Conservation (phyloP, 2,888 invertebrate species). For the Acanthoscelides obtectus region DNA sequence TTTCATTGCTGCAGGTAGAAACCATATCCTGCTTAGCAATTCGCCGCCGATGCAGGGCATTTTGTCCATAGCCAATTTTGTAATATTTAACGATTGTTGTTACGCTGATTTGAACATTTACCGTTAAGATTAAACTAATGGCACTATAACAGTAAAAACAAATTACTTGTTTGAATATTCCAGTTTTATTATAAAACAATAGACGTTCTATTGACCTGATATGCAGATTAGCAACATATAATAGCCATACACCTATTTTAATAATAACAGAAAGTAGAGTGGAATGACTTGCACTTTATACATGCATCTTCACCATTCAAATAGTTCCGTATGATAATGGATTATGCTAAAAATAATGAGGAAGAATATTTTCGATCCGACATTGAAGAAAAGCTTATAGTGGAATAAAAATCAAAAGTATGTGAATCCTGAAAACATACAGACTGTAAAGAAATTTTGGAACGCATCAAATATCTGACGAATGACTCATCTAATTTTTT, state of each 20-base stretch:
- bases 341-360: no score
- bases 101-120: background rate
- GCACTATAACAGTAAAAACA: background rate
- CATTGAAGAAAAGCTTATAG: no score
- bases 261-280: background rate
- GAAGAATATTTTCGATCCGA: no score
- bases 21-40: no score
- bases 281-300: background rate
- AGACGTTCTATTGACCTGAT: conserved; percentile 1
- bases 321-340: no score
- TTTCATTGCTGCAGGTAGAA: no score
- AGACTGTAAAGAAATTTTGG: no score
- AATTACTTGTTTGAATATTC: background rate
- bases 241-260: background rate
- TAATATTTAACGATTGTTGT: background rate
- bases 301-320: background rate
- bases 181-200: background rate
- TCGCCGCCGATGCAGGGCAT: background rate
- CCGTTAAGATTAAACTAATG: background rate
- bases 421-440: no score
- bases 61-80: background rate
- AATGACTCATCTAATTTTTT: no score
- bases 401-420: no score
- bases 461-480: no score
- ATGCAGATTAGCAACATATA: background rate